Evolutionary conservation across 2,888 invertebrate genomes (phyloP).

Genomic region (Hybos culiciformis): DNA sequence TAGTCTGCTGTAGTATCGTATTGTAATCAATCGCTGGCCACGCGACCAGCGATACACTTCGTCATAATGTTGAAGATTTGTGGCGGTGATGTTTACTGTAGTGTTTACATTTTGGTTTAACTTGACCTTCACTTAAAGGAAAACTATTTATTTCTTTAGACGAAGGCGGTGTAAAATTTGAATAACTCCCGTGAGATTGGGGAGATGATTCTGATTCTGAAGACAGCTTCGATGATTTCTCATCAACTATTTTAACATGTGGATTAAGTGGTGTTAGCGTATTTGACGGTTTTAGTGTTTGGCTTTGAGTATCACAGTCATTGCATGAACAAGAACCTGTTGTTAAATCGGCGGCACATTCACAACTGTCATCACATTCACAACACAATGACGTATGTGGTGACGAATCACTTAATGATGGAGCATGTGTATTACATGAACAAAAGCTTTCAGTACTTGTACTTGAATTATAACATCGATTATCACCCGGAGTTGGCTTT

Average conservation of each 20-base stretch:
- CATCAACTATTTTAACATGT: neutral
- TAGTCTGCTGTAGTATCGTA: conserved; percentile 33
- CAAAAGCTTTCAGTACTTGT: conserved; percentile 27
- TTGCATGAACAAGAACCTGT: neutral
- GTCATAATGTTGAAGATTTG: conserved; percentile 35
- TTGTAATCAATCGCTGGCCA: conserved; percentile 38
- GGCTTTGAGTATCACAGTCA: conserved; percentile 7
- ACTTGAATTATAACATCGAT: neutral
- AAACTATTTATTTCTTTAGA: neutral
- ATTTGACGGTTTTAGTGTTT: conserved; percentile 8
- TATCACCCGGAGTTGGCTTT: conserved; percentile 2
- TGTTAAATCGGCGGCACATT: neutral
- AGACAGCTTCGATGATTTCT: neutral
- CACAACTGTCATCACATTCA: conserved; percentile 11
- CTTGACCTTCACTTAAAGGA: neutral
- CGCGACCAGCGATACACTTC: conserved; percentile 37
- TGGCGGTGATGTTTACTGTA: conserved; percentile 28
- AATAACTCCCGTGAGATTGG: neutral
- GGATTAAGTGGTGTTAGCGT: conserved; percentile 10
- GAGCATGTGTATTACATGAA: conserved; percentile 24
- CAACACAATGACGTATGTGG: too few species aligned
- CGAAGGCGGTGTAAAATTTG: neutral
- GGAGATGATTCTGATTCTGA: neutral
- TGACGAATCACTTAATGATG: neutral
- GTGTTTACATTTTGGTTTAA: conserved; percentile 18